Conservation (phyloP, 2,797 vertebrate species). For the Coendou prehensilis region DNA sequence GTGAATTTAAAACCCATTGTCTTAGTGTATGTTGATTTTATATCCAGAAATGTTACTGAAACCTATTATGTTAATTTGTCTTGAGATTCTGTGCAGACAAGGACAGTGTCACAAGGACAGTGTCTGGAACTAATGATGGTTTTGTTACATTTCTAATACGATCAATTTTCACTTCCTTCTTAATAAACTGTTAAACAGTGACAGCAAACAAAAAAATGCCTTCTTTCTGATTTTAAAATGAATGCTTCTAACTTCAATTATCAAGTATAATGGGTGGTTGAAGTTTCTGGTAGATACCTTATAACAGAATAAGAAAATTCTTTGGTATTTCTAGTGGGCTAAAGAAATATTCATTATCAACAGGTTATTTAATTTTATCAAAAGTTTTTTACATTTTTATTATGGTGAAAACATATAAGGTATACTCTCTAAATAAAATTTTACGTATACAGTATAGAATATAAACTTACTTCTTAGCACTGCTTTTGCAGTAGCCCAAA, state of each 20-base stretch:
- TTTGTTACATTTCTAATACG: slow-evolving; percentile 27
- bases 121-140: not conserved
- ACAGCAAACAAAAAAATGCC: not conserved
- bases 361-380: not conserved
- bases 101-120: not conserved
- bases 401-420: not conserved
- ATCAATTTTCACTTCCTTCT: not conserved
- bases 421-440: not conserved
- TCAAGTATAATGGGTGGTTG: not conserved
- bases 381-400: not conserved
- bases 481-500: not conserved
- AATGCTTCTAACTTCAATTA: not conserved
- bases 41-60: slow-evolving; percentile 11
- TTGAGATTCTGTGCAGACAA: slow-evolving; percentile 28
- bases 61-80: not conserved
- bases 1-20: not conserved
- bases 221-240: slow-evolving; percentile 31
- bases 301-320: not conserved
- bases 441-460: not conserved
- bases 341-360: slow-evolving; percentile 35
- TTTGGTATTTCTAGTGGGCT: not conserved
- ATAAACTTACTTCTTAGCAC: not conserved
- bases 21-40: not conserved
- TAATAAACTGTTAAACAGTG: not conserved
- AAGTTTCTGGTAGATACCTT: not conserved